phyloP scores from a whole-genome alignment of 2,113 vertebrate species.

The Kryptolebias marmoratus region DNA sequence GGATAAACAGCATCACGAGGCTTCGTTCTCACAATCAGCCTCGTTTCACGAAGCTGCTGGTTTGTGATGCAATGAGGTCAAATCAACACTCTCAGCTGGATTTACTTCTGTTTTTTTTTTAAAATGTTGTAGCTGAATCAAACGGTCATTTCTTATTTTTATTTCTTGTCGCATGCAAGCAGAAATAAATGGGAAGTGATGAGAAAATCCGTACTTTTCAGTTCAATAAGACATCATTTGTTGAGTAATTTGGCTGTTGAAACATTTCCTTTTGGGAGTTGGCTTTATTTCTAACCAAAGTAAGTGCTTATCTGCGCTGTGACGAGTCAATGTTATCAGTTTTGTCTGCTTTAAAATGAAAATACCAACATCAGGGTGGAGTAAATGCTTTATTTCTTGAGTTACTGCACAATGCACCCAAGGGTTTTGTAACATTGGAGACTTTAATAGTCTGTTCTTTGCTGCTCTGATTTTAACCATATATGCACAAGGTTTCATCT shows the following conservation, averaged over 20 bases:
- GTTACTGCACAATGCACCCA: too few relatives aligned
- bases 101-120: constrained; percentile 53
- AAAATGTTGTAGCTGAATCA: neutral
- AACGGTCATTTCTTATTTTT: neutral
- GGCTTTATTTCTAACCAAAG: neutral
- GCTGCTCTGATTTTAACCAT: too few relatives aligned
- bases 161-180: neutral
- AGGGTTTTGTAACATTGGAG: too few relatives aligned
- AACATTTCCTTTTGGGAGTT: neutral
- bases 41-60: neutral
- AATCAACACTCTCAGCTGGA: constrained; percentile 32
- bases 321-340: too few relatives aligned
- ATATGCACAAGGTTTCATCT: too few relatives aligned
- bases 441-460: too few relatives aligned
- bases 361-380: too few relatives aligned
- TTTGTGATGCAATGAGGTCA: constrained; percentile 19
- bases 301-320: too few relatives aligned
- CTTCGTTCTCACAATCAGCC: constrained; percentile 7
- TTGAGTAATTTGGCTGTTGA: neutral
- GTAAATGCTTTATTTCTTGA: too few relatives aligned
- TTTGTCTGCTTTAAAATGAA: too few relatives aligned
- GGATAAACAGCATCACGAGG: constrained; percentile 12
- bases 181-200: neutral
- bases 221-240: neutral
- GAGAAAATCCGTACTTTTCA: neutral